Conservation (phyloP, 2,113 vertebrate genomes). For the Sinocyclocheilus grahami region DNA sequence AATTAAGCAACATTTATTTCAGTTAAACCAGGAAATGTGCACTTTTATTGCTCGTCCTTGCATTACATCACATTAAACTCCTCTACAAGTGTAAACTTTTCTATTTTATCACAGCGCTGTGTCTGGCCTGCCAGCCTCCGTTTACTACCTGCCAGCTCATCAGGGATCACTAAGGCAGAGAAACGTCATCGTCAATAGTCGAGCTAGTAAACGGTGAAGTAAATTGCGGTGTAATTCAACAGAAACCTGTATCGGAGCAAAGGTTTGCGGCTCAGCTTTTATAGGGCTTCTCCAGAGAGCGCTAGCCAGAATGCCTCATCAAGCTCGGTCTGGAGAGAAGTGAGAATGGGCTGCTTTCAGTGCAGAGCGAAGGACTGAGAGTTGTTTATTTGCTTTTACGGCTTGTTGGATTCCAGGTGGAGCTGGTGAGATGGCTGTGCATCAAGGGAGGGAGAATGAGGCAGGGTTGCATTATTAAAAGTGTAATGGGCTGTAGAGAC, state of each 20-base stretch:
- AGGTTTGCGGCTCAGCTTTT: slow-evolving; percentile 33
- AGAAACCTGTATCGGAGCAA: slow-evolving; percentile 28
- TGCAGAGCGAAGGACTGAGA: neutral
- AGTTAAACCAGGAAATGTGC: neutral
- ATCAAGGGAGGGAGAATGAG: slow-evolving; percentile 15
- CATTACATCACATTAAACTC: slow-evolving; percentile 1
- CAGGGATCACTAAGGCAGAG: slow-evolving; percentile 54
- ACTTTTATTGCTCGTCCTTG: neutral
- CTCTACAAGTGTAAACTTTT: neutral
- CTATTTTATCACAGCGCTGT: slow-evolving; percentile 29
- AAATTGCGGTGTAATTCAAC: slow-evolving; percentile 53
- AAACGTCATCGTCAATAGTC: slow-evolving; percentile 46
- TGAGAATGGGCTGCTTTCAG: slow-evolving; percentile 30
- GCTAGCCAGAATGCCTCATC: slow-evolving; percentile 1
- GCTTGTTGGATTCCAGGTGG: slow-evolving; percentile 28
- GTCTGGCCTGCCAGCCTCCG: slow-evolving; percentile 8
- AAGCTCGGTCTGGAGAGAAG: neutral
- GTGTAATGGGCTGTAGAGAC: slow-evolving; percentile 39
- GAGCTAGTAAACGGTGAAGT: slow-evolving; percentile 36
- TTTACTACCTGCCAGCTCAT: slow-evolving; percentile 46
- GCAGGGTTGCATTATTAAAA: slow-evolving; percentile 41
- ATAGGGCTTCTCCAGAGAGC: slow-evolving; percentile 43
- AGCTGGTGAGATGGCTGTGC: slow-evolving; percentile 29
- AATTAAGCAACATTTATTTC: neutral
- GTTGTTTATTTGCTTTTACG: slow-evolving; percentile 47